Evolutionary conservation across 35 echinoderm and acorn worm genomes (phyloP), one percentile per base, ranked within the genome.

Genomic region (Lytechinus variegatus): DNA sequence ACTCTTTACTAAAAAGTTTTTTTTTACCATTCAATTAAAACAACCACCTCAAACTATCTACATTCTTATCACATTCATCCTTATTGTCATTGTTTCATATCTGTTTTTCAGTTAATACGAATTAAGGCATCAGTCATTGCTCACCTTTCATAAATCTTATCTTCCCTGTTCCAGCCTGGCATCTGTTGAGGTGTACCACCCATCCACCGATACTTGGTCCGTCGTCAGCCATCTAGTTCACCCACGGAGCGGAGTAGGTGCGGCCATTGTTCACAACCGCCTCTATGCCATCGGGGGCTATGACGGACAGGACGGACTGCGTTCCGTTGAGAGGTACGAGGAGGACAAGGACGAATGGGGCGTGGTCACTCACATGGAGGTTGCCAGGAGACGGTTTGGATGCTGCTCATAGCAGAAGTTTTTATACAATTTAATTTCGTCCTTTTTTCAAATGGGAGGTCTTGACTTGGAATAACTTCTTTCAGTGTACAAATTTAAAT

Each of bases 271-370:
- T 5, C 94, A 96, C 87, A 93, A 99, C 94, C 94, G 97, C 4
- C 95, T 99, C 14, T 99, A 98, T 58, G 97, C 96, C 92, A 87
- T 99, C 7, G 98, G 98, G 54, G 98, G 98, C 1, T 99, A 97
- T 60, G 97, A 99, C 92, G 98, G 98, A 9, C 96, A 87, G 57
- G 96, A 95, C 7, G 96, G 97, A 86, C 92, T 99, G 16, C 88
- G 96, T 19, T 98, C 96, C 8, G 97, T 99, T 4, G 98, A 99
- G 87, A 95, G 95, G n/a, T 99, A 98, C 61, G 98, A 99, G 92
- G 95, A 96, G 53, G 95, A 97, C 21, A 95, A 97, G 55, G 96
- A 99, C 52, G 96, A 96, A 14, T 99, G 98, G 98, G 95, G 87
- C 11, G 96, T 98, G 44, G 95, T 97, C 6, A 96, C 95, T 4